Evolutionary conservation across 2,797 vertebrate species (phyloP).

Genomic region (Pelobates cultripes): DNA sequence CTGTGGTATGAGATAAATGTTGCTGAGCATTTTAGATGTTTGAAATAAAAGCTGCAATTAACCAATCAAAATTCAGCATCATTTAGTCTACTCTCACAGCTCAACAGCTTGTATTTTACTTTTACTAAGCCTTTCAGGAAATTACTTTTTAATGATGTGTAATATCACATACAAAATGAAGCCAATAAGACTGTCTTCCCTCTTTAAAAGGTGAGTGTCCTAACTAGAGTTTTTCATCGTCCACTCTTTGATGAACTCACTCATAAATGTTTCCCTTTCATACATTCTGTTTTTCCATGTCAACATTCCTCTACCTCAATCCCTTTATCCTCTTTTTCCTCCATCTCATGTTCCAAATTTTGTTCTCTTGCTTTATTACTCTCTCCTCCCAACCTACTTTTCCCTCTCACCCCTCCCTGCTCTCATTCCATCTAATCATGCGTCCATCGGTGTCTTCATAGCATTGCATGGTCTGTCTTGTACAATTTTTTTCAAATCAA

Average conservation of each 20-base stretch:
- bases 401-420: not conserved
- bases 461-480: slow-evolving; percentile 4
- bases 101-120: not conserved
- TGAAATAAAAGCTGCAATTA: no score
- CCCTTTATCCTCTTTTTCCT: not conserved
- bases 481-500: not conserved
- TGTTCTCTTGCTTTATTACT: not conserved
- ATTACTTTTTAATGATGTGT: not conserved
- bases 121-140: not conserved
- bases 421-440: not conserved
- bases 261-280: not conserved
- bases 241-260: not conserved
- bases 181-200: not conserved
- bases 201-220: not conserved
- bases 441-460: not conserved
- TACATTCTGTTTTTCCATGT: slow-evolving; percentile 1
- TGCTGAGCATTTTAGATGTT: no score
- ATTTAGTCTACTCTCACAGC: no score
- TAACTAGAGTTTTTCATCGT: not conserved
- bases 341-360: not conserved
- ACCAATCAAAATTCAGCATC: no score
- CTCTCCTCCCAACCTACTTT: not conserved
- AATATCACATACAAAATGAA: not conserved
- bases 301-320: not conserved
- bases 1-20: no score